These are phyloP conservation scores for Ctenopoma kingsleyae DNA, from an alignment of 2,797 vertebrate genomes.

Conservation along the genomic window DNA sequence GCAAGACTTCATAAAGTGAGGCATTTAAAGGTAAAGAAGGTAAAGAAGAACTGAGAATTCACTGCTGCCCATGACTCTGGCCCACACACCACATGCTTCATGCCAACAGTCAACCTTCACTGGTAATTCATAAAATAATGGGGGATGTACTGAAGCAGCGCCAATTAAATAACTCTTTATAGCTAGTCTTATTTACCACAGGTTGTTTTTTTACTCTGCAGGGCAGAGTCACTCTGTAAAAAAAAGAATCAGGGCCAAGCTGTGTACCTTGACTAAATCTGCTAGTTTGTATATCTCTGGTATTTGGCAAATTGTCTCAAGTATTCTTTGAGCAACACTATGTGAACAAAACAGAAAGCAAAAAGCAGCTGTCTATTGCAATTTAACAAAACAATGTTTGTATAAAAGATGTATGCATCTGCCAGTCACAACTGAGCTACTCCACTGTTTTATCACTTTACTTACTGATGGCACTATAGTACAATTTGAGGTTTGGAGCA, in stretches of 20 bases:
- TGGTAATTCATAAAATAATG: slow-evolving; percentile 54
- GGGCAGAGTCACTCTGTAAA: slow-evolving; percentile 19
- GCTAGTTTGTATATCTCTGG: slow-evolving; percentile 33
- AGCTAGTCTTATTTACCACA: slow-evolving; percentile 48
- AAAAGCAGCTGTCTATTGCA: slow-evolving; percentile 23
- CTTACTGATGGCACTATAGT: slow-evolving; percentile 4
- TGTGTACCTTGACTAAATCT: slow-evolving; percentile 44
- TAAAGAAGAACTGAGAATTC: slow-evolving; percentile 14
- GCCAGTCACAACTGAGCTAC: slow-evolving; percentile 39
- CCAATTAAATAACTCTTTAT: slow-evolving; percentile 66
- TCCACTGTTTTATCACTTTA: neutral
- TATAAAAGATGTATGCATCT: slow-evolving; percentile 36
- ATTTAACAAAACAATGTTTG: slow-evolving; percentile 22
- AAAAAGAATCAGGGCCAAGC: slow-evolving; percentile 15
- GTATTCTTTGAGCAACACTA: slow-evolving; percentile 11
- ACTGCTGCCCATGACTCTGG: slow-evolving; percentile 36
- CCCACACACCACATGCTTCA: slow-evolving; percentile 28
- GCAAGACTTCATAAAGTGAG: slow-evolving; percentile 42
- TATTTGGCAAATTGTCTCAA: slow-evolving; percentile 34
- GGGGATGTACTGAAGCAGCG: slow-evolving; percentile 39
- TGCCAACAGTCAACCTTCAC: slow-evolving; percentile 54
- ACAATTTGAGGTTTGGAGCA: slow-evolving; percentile 11
- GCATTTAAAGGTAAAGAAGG: slow-evolving; percentile 29
- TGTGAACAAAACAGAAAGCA: slow-evolving; percentile 3
- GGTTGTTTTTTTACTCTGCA: slow-evolving; percentile 40